Conservation (phyloP, 2,888 invertebrate genomes). For the Nycteola revayana region DNA sequence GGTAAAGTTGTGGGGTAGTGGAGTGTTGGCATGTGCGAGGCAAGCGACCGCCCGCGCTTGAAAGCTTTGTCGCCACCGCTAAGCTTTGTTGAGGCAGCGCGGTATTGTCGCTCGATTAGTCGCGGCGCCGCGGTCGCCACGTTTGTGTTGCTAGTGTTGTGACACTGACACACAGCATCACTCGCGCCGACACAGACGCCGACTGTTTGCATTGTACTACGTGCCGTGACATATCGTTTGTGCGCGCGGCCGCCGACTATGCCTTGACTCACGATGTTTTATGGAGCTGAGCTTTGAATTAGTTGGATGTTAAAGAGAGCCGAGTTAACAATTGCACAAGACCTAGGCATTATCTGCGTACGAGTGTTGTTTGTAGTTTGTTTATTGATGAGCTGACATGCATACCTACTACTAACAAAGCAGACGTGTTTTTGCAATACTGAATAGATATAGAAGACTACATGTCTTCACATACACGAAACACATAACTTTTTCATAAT, state of each 20-base stretch:
- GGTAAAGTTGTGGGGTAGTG: too few relatives aligned
- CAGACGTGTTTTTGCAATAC: conserved; percentile 48
- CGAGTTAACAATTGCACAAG: conserved; percentile 60
- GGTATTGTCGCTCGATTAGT: conserved; percentile 68
- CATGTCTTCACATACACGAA: too few relatives aligned
- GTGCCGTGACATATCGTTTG: conserved; percentile 78
- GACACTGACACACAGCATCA: conserved; percentile 62
- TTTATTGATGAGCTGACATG: conserved; percentile 38
- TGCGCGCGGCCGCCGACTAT: conserved; percentile 51
- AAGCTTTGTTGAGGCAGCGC: conserved; percentile 43
- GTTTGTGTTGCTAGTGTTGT: conserved; percentile 55
- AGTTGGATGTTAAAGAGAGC: conserved; percentile 49
- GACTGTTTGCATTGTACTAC: conserved; percentile 79
- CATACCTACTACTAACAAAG: conserved; percentile 34
- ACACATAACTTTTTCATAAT: too few relatives aligned
- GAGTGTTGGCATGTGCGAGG: conserved; percentile 6
- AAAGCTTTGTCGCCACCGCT: conserved; percentile 60
- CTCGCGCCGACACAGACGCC: conserved; percentile 70
- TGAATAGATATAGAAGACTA: too few relatives aligned
- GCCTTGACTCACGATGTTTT: conserved; percentile 52
- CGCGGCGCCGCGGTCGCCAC: conserved; percentile 59
- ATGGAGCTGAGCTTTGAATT: conserved; percentile 58
- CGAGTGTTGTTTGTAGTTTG: conserved; percentile 42
- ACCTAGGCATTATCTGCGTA: conserved; percentile 43
- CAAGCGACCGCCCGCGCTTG: conserved; percentile 59